Base-by-base conservation (phyloP, 2,113 vertebrate species). In the Heterotis niloticus region DNA sequence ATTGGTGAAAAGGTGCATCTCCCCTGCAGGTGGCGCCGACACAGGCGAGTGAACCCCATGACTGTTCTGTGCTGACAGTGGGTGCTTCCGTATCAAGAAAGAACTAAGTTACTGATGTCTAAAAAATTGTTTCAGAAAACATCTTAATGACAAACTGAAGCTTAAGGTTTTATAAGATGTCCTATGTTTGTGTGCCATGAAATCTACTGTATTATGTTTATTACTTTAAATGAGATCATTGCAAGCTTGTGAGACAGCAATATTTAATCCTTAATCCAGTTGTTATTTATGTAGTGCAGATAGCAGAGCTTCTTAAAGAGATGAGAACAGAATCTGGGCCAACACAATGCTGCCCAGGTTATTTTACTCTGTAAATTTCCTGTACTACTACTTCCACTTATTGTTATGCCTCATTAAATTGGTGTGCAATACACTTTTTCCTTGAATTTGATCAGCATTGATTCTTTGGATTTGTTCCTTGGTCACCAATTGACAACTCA, bases 171-270 rank as follows among this genome's bases (percentile, higher is more conserved):
- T 62, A 62, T 17, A 62, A 62, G 10, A 62, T 17, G n/a, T n/a
- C 18, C 23, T 2, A 18, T 10, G 10, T n/a, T n/a, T 65, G 12
- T 26, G 26, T n/a, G 74, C 74, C 29, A 76, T 77, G 34, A 23
- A 54, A 66, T 65, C 62, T 77, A 52, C 75, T 66, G 44, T 72
- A 72, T 51, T 72, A 72, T 28, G 17, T 29, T 9, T 70, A 70
- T 20, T 52, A 71, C 16, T 5, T 4, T n/a, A 51, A 71, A n/a
- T n/a, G 44, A 44, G 17, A 51, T 17, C 66, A n/a, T 44, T 9
- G 51, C 68, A 20, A 29, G 12, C 34, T 70, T 44, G 10, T 24
- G 34, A 44, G 34, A 44, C 34, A 44, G 34, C 34, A 44, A 44
- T 44, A 44, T 44, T 44, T 44, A 44, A 44, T 44, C 34, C 34